Conservation (phyloP, 2,888 invertebrate species). For the Leptopilina myrica region DNA sequence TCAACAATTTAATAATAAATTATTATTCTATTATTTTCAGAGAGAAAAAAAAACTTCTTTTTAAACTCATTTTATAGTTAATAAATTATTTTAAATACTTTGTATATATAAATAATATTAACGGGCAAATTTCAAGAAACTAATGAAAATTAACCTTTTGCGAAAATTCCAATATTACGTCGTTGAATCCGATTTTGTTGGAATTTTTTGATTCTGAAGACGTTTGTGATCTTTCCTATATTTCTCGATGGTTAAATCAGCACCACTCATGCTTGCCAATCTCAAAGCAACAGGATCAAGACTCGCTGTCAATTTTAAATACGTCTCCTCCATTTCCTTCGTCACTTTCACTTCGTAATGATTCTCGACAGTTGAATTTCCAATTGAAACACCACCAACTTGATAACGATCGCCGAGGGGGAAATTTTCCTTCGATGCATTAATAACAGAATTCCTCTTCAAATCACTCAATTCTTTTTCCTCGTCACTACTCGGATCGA, state of each 20-base stretch:
- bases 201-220: constrained; percentile 62
- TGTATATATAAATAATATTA: constrained; percentile 28
- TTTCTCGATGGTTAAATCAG: constrained; percentile 72
- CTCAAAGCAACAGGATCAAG: constrained; percentile 67
- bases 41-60: background rate
- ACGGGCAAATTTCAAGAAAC: constrained; percentile 37
- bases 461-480: constrained; percentile 52
- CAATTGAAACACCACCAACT: background rate
- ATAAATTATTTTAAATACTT: background rate
- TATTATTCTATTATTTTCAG: background rate
- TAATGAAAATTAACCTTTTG: constrained; percentile 20
- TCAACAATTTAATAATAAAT: background rate
- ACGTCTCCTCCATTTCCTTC: constrained; percentile 74
- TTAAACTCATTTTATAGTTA: background rate
- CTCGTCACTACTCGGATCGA: constrained; percentile 68
- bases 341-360: constrained; percentile 70
- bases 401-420: too few species aligned
- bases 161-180: constrained; percentile 55
- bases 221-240: constrained; percentile 72
- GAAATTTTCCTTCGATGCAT: too few species aligned
- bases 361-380: background rate
- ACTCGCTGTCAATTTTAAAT: constrained; percentile 72
- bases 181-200: constrained; percentile 60
- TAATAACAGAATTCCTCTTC: background rate
- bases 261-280: constrained; percentile 58